Base-by-base conservation (phyloP, 2,888 invertebrate species). In the Eilema griseolum region DNA sequence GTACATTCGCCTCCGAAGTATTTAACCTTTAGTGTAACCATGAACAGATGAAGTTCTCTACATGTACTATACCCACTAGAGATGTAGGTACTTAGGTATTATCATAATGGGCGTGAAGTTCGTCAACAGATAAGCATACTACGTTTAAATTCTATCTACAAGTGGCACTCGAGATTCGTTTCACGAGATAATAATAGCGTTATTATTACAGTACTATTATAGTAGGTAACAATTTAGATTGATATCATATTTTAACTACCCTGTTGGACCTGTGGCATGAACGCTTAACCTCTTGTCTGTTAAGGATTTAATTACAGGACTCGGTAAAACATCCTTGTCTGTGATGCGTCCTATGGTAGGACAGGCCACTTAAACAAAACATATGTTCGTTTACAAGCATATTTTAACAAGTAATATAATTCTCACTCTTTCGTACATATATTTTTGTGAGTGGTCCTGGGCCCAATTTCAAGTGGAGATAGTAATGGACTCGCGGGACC, bases 91-190 rank as follows among this genome's bases (percentile, higher is more conserved):
- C 52, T 20, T 7, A 46, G 20, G 8, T 20, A n/a, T 52, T 52
- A 52, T 52, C 52, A 5, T 33, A n/a, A 23, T 23, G 0, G 2
- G n/a, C 52, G n/a, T n/a, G 52, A 52, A 52, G 52, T 52, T n/a
- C 52, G 52, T n/a, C 52, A 52, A 52, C 52, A 52, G 52, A 52
- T 52, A 52, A n/a, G 52, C n/a, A 52, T n/a, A 4, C 52, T 52
- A n/a, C n/a, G 52, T 52, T 52, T 52, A 52, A 52, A 52, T 52
- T 52, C 20, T 52, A 52, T 52, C 52, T 52, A 52, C 52, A n/a
- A 52, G 52, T 52, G 52, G 52, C n/a, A 52, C 52, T 52, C 52
- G 52, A 52, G 52, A 52, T 52, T 52, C 52, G 52, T 52, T 52
- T 52, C n/a, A 52, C 20, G 20, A 52, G 52, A 52, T 52, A 52